A percentile compares a stretch with the other conserved stretches of the same genome.
Evolutionary conservation across 2,797 vertebrate species (phyloP).

Genomic region (Sebastes wilsoni): DNA sequence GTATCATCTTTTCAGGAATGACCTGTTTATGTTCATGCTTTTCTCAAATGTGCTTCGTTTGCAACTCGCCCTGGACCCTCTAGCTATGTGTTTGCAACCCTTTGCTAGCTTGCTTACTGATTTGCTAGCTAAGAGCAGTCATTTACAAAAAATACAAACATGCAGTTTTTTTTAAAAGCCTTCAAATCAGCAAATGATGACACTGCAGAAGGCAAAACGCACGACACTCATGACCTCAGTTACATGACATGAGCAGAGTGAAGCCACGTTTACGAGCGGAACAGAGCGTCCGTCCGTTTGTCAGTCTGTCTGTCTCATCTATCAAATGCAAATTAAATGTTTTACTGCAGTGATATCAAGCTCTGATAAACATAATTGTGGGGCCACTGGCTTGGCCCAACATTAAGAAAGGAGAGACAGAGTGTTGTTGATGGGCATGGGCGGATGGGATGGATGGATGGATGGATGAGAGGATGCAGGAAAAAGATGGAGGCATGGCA

Average conservation of each 20-base stretch:
- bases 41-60: slow-evolving; percentile 39
- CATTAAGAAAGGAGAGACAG: slow-evolving; percentile 27
- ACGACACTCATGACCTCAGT: slow-evolving; percentile 3
- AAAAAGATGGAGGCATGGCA: slow-evolving; percentile 50
- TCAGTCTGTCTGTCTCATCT: background rate
- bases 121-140: slow-evolving; percentile 35
- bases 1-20: background rate
- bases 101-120: slow-evolving; percentile 25
- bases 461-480: slow-evolving; percentile 52
- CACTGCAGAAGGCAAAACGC: slow-evolving; percentile 26
- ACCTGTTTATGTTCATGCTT: background rate
- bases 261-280: background rate
- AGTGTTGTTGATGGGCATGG: slow-evolving; percentile 43
- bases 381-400: slow-evolving; percentile 43
- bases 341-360: slow-evolving; percentile 2
- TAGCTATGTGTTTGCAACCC: slow-evolving; percentile 49
- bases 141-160: slow-evolving; percentile 45
- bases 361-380: background rate
- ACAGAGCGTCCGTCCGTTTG: background rate
- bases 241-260: slow-evolving; percentile 3
- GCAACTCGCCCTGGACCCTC: slow-evolving; percentile 10
- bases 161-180: slow-evolving; percentile 33
- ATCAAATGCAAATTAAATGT: background rate
- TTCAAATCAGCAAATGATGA: slow-evolving; percentile 55
- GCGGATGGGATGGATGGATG: slow-evolving; percentile 15